Conservation (phyloP, 2,888 invertebrate species). For the Celastrina argiolus region DNA sequence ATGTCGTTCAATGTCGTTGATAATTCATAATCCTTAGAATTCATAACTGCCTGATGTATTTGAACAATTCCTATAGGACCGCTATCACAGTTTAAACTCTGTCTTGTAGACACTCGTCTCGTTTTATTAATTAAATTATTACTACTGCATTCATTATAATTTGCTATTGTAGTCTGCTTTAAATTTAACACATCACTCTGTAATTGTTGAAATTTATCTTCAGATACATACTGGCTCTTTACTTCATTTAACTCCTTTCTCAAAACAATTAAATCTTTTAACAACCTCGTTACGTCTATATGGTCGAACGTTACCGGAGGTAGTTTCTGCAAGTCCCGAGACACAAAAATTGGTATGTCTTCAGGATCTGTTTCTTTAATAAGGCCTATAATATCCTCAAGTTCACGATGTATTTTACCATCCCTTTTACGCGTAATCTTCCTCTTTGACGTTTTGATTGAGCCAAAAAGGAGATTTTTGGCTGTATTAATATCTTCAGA, state of each 20-base stretch:
- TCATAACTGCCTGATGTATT: neutral
- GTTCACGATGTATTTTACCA: too few relatives aligned
- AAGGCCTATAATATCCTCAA: neutral
- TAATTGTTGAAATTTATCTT: neutral
- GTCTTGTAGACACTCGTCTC: neutral
- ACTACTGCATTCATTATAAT: neutral
- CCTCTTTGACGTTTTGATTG: neutral
- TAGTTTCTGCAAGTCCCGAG: slow-evolving; percentile 16
- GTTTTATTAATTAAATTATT: neutral
- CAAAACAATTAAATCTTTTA: neutral
- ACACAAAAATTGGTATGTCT: slow-evolving; percentile 13
- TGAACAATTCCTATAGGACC: neutral
- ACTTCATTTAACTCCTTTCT: neutral
- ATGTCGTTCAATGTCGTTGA: neutral
- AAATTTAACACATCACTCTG: neutral
- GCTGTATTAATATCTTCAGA: neutral
- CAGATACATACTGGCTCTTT: neutral
- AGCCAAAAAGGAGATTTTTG: neutral
- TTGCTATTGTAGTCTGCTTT: neutral
- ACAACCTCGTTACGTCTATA: slow-evolving; percentile 1
- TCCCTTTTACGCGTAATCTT: neutral
- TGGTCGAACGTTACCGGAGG: slow-evolving; percentile 12
- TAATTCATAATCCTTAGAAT: neutral
- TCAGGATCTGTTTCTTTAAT: slow-evolving; percentile 17
- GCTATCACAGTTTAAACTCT: neutral